Percentiles rank a stretch among this genome's conserved stretches.
Conservation (phyloP, 1,140 invertebrate species). For the Saxidomus purpurata region DNA sequence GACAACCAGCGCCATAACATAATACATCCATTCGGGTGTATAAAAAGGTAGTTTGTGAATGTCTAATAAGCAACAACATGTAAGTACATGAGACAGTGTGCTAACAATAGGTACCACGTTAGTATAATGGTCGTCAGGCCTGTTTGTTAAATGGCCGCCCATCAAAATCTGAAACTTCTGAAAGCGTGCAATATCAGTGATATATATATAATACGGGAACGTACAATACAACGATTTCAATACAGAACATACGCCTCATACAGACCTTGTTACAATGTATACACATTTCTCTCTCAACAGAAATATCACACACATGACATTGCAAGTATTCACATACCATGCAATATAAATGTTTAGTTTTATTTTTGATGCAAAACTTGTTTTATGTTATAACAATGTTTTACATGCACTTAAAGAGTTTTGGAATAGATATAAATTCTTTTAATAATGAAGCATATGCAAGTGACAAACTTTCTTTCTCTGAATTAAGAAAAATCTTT, state of each 20-base stretch:
- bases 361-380: too few species aligned
- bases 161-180: conserved; percentile 59
- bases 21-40: too few species aligned
- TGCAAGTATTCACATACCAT: background rate
- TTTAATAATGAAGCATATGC: too few species aligned
- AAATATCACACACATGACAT: background rate
- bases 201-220: background rate
- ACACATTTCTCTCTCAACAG: background rate
- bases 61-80: conserved; percentile 27
- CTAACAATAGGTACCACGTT: conserved; percentile 39
- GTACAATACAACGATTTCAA: background rate
- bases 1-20: too few species aligned
- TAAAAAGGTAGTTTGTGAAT: too few species aligned
- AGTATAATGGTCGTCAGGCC: background rate
- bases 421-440: too few species aligned
- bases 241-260: background rate
- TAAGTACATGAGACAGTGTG: conserved; percentile 13
- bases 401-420: too few species aligned
- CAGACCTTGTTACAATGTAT: background rate
- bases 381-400: too few species aligned
- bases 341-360: too few species aligned
- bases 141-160: conserved; percentile 58
- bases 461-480: too few species aligned
- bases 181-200: conserved; percentile 21
- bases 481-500: too few species aligned